Evolutionary conservation across 2,888 invertebrate species (phyloP), one percentile per base, ranked within the genome.

Genomic region (Diarsia dahlii): DNA sequence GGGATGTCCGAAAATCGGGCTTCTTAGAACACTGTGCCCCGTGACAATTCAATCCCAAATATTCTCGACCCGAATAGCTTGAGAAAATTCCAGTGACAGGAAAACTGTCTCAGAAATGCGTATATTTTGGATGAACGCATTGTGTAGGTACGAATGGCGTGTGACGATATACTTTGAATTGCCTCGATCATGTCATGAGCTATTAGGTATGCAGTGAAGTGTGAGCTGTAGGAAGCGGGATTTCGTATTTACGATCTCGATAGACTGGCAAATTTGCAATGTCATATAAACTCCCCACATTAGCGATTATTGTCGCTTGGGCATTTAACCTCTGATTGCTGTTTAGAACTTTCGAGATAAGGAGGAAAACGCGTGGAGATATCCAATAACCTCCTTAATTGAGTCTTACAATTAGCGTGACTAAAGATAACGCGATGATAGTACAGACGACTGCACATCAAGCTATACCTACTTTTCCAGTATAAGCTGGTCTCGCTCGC

Each of bases 371-470:
- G 48, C 70, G 73, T 69, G 46, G 65, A 79, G 60, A 66, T 76
- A 71, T 74, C 65, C 45, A 66, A 72, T 76, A 76, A 69, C 62
- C 50, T 73, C 18, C 12, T 76, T 80, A 63, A 83, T 83, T 66
- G 69, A 63, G 34, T 67, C 52, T 72, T 67, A 77, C 71, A 76
- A 73, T 82, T 71, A 74, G 77, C 80, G n/a, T n/a, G n/a, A 83
- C 45, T 74, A 69, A 66, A 83, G 82, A 83, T 83, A 83, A 80
- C 62, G 23, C 3, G 18, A 15, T 46, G 50, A 67, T 67, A 39
- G n/a, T 50, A n/a, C n/a, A n/a, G n/a, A n/a, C n/a, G n/a, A n/a
- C n/a, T n/a, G n/a, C n/a, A n/a, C n/a, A n/a, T n/a, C n/a, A n/a
- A n/a, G n/a, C n/a, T n/a, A n/a, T n/a, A n/a, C n/a, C n/a, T n/a